Evolutionary conservation across 2,797 vertebrate species (phyloP), one percentile per base, ranked within the genome.

Genomic region (Orientallactaga sibirica): DNA sequence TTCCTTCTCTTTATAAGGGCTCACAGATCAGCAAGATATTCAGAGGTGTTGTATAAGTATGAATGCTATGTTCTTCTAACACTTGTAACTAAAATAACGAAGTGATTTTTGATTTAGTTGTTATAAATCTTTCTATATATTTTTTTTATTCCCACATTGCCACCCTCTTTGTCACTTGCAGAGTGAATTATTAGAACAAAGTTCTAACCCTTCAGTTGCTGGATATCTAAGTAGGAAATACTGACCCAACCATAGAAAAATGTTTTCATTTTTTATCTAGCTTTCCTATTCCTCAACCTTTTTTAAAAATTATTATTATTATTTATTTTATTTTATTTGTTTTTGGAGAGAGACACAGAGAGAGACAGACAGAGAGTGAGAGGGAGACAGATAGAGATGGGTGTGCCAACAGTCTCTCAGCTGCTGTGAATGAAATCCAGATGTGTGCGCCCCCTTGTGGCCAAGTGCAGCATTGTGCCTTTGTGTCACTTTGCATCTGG

Each of bases 121-220:
- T 84, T 94, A 92, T 91, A 95, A 93, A 93, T 91, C 66, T 88
- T 91, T 93, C 71, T 77, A 87, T 76, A 87, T 37, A 95, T 83
- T 94, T 93, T 94, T 88, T 91, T 94, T 88, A 92, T 96, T 94
- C 66, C 76, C 84, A 77, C 8, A 61, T 80, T 95, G 84, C 43
- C 29, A 91, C 10, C 48, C 48, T 91, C 70, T 96, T 95, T 95
- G 71, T 67, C 70, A 93, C 18, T 95, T 94, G 22, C 52, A 95
- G 71, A 94, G 5, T 94, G 90, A 96, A 94, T 96, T 93, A 95
- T 95, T 92, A 90, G 81, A 92, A 94, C 64, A 88, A 83, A 95
- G 81, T 96, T 95, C 76, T 78, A 95, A 93, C 78, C 64, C 88
- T 84, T 41, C 58, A 88, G 76, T 52, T 93, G 91, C 48, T 78